Conservation (phyloP, 1,140 invertebrate species). For the Leptinotarsa lineolata region DNA sequence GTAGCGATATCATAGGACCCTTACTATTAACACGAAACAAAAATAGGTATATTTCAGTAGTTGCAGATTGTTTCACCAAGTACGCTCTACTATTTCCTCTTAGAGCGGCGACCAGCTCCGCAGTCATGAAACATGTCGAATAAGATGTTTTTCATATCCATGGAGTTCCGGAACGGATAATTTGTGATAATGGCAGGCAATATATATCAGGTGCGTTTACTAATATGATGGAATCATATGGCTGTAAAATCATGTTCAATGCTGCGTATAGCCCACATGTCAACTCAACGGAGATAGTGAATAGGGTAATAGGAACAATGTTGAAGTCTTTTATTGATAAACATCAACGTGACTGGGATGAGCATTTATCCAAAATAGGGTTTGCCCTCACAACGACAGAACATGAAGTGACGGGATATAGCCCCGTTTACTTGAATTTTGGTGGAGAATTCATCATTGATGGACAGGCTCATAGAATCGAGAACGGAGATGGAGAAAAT, state of each 20-base stretch:
- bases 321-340: conserved; percentile 29
- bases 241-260: conserved; percentile 21
- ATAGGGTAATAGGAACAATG: conserved; percentile 27
- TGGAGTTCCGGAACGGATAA: conserved; percentile 29
- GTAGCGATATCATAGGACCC: conserved; percentile 25
- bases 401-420: conserved; percentile 29
- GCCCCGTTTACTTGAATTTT: conserved; percentile 21
- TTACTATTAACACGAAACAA: conserved; percentile 30
- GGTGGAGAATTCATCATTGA: conserved; percentile 18
- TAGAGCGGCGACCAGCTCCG: no score
- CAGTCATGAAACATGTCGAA: conserved; percentile 26
- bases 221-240: conserved; percentile 20
- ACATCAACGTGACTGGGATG: conserved; percentile 31
- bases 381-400: conserved; percentile 26
- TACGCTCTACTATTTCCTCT: no score
- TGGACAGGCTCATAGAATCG: conserved; percentile 27
- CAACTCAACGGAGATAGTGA: conserved; percentile 31
- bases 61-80: no score
- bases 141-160: conserved; percentile 33
- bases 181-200: conserved; percentile 26
- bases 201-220: conserved; percentile 24
- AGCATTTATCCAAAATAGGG: conserved; percentile 11
- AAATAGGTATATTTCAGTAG: no score
- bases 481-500: no score
- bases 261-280: conserved; percentile 23